Base-by-base conservation (phyloP, 2,888 invertebrate genomes). In the Andrena marginata region DNA sequence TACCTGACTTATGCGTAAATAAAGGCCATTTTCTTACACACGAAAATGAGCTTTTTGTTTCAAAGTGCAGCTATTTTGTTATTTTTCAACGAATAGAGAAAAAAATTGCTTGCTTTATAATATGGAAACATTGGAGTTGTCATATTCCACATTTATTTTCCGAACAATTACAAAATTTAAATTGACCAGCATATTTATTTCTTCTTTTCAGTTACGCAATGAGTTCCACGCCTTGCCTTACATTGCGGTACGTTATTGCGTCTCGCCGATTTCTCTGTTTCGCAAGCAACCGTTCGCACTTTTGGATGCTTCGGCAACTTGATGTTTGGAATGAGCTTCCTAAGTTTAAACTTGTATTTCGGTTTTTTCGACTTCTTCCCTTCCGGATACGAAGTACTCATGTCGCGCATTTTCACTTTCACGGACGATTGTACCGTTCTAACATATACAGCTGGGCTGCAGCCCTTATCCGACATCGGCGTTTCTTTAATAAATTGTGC, bases 381-480 rank as follows among this genome's bases (percentile, higher is more conserved):
- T 8, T 68, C 78, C 10, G 80, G 82, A 13, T 77, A 82, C 2
- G 70, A 20, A 0, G 89, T 89, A 35, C 89, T 63, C n/a, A 76
- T 80, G n/a, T 90, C 88, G 35, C 80, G 82, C 13, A 77, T 87
- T 70, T 48, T 88, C 49, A 85, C 85, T 74, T 70, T 85, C 23
- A 86, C 83, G 20, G 87, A 88, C 16, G 89, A 89, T 26, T 82
- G 73, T 23, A 84, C 82, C 0, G 84, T 85, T 69, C 79, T 81
- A 7, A 78, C 75, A 1, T 80, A 77, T 31, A 67, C 56, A 8
- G 59, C 16, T 49, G 80, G 70, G 71, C 82, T 85, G 69, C 80
- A 71, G 77, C 86, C 75, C 73, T 82, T 83, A 48, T 91, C 84
- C 31, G 31, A 29, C 35, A 67, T 68, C 51, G n/a, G 10, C 10